These are phyloP conservation scores for Mythimna albipuncta DNA, from an alignment of 2,888 invertebrate genomes.

Conservation along the genomic window DNA sequence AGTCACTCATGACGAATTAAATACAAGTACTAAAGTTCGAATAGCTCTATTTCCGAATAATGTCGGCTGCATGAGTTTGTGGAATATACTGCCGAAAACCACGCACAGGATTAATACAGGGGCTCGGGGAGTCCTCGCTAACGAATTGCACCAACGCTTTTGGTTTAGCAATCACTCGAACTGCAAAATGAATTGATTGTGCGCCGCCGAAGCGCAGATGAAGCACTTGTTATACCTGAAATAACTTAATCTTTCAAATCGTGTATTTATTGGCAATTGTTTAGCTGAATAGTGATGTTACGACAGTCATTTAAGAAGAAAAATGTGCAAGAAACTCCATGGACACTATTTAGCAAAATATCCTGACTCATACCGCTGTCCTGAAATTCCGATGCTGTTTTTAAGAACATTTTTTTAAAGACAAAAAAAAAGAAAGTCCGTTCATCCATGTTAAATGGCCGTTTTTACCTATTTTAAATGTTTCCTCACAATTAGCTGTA, in stretches of 20 bases:
- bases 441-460: too few relatives aligned
- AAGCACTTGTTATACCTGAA: not conserved
- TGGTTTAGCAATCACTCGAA: conserved; percentile 19
- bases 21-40: not conserved
- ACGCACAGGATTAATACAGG: conserved; percentile 9
- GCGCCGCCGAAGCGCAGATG: not conserved
- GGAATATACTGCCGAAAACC: conserved; percentile 4
- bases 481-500: too few relatives aligned
- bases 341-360: too few relatives aligned
- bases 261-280: not conserved
- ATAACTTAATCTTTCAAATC: not conserved
- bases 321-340: too few relatives aligned
- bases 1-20: too few relatives aligned
- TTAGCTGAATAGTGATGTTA: not conserved
- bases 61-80: not conserved
- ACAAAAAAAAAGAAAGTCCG: not conserved
- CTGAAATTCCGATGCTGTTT: not conserved
- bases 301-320: too few relatives aligned
- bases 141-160: conserved; percentile 7
- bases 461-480: too few relatives aligned
- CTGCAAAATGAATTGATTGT: conserved; percentile 19
- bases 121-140: conserved; percentile 7
- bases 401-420: not conserved
- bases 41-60: not conserved
- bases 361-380: not conserved